These are phyloP conservation scores for Paedocypris micromegethes DNA, from an alignment of 2,797 vertebrate species.

Conservation along the genomic window DNA sequence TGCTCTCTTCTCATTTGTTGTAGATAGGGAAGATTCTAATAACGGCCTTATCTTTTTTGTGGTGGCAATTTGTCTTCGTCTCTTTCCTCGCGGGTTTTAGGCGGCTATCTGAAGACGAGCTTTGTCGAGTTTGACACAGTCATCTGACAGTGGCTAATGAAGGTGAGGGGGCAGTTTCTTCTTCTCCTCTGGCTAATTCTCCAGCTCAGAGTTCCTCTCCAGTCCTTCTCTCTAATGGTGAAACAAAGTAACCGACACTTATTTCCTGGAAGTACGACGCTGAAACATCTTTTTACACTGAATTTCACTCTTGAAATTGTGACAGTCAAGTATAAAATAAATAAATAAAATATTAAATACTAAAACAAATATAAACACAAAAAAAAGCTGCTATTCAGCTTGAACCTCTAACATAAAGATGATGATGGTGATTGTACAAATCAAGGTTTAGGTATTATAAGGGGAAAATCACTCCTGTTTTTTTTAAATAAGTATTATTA, in stretches of 20 bases:
- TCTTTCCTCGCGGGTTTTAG: conserved; percentile 36
- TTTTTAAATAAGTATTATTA: no score
- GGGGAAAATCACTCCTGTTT: no score
- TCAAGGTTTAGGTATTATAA: no score
- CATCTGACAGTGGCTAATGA: conserved; percentile 57
- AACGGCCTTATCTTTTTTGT: conserved; percentile 54
- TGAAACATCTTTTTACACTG: no score
- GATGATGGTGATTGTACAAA: no score
- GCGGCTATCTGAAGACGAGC: conserved; percentile 41
- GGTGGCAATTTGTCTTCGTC: conserved; percentile 54
- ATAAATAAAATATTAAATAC: no score
- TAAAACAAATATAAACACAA: no score
- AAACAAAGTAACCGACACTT: conserved; percentile 14
- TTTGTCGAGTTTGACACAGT: conserved; percentile 45
- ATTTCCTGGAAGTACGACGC: neutral
- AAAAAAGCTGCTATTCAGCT: no score
- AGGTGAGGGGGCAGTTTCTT: conserved; percentile 55
- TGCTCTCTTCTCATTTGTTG: conserved; percentile 45
- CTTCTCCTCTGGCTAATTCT: conserved; percentile 38
- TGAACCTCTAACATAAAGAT: no score
- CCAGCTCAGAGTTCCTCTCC: conserved; percentile 45
- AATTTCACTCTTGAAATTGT: no score
- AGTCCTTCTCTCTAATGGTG: conserved; percentile 32
- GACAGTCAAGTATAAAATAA: no score
- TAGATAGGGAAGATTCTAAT: conserved; percentile 51